Evolutionary conservation across 2,797 vertebrate genomes (phyloP).

Genomic region (Xenentodon cancila): DNA sequence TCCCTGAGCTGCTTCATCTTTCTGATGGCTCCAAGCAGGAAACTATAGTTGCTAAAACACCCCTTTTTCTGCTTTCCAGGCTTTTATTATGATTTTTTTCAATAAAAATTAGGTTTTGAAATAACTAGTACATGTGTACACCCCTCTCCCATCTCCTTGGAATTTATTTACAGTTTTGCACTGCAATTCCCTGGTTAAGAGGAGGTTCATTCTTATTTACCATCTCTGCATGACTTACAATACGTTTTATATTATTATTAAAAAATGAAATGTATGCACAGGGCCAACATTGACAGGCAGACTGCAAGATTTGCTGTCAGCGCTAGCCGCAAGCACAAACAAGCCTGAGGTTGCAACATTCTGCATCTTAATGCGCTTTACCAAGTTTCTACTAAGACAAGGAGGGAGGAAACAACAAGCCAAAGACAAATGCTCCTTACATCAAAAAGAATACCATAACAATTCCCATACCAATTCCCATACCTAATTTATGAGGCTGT

Average conservation of each 20-base stretch:
- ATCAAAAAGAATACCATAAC: conserved; percentile 12
- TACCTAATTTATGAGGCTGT: conserved; percentile 24
- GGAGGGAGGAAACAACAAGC: conserved; percentile 16
- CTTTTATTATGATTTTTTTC: too few species aligned
- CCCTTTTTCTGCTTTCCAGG: conserved; percentile 16
- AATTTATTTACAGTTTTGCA: not conserved
- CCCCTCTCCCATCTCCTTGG: not conserved
- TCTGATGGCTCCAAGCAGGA: conserved; percentile 40
- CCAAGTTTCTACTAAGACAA: conserved; percentile 31
- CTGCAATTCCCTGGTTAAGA: not conserved
- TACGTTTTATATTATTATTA: conserved; percentile 36
- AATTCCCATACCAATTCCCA: conserved; percentile 1
- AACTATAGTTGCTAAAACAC: conserved; percentile 3
- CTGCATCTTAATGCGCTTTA: conserved; percentile 38
- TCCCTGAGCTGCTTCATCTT: conserved; percentile 31
- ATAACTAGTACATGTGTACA: not conserved
- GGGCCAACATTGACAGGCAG: conserved; percentile 38
- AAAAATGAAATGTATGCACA: conserved; percentile 51
- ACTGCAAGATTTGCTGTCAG: conserved; percentile 49
- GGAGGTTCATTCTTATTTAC: conserved; percentile 12
- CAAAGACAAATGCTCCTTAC: conserved; percentile 24
- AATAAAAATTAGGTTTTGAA: too few species aligned
- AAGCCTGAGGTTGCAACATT: conserved; percentile 65
- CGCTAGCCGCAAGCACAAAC: conserved; percentile 61
- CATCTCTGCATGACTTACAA: conserved; percentile 7